Evolutionary conservation across 2,888 invertebrate species (phyloP).

Genomic region (Stenchaetothrips biformis): DNA sequence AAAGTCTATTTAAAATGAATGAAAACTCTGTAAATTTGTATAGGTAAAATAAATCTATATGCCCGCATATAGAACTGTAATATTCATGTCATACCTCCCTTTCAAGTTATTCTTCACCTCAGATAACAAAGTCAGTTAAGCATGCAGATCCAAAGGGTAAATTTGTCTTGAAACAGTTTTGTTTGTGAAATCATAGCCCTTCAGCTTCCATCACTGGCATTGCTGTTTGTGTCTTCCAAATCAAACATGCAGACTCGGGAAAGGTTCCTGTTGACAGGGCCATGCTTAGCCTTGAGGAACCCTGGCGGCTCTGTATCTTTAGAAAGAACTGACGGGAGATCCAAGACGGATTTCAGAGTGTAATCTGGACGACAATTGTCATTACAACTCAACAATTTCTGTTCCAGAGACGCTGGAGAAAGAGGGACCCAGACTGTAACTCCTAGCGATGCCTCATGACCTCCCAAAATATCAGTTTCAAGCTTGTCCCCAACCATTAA

Average conservation of each 20-base stretch:
- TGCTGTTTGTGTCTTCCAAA: conserved; percentile 48
- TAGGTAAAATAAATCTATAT: conserved; percentile 29
- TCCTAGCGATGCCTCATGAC: conserved; percentile 67
- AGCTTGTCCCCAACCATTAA: conserved; percentile 85
- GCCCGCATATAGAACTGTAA: conserved; percentile 19
- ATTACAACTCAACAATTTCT: conserved; percentile 43
- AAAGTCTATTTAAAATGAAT: background rate
- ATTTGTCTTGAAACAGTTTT: background rate
- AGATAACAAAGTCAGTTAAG: too few relatives aligned
- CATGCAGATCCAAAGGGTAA: background rate
- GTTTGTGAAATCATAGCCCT: conserved; percentile 31
- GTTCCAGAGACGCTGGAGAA: conserved; percentile 44
- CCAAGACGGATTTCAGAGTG: conserved; percentile 60
- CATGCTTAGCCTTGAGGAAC: conserved; percentile 47
- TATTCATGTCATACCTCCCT: conserved; percentile 31
- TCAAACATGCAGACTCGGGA: conserved; percentile 41
- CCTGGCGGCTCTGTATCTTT: conserved; percentile 41
- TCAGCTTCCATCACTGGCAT: conserved; percentile 53
- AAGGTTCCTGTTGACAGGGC: conserved; percentile 46
- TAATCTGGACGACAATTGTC: conserved; percentile 56
- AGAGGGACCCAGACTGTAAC: conserved; percentile 78
- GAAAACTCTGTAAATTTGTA: background rate
- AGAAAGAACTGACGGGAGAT: conserved; percentile 56
- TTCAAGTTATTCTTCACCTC: background rate
- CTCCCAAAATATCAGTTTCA: conserved; percentile 82